Evolutionary conservation across 2,797 vertebrate species (phyloP).

Genomic region (Coccyzus lansbergi): DNA sequence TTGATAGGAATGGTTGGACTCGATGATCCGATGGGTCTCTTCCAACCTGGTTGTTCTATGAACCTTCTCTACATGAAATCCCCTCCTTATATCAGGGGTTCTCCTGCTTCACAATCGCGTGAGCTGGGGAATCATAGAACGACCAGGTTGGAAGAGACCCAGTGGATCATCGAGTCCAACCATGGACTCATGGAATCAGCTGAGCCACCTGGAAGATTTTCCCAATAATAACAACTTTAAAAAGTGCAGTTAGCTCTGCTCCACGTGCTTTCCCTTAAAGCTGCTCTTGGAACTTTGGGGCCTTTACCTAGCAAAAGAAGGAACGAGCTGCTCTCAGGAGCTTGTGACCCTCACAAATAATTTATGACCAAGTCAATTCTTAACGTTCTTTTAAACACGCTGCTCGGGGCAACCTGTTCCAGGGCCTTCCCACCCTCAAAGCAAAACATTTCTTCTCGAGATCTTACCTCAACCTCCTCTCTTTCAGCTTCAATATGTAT

Average conservation of each 20-base stretch:
- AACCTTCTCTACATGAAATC: background rate
- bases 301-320: background rate
- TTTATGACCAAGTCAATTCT: background rate
- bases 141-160: too few relatives aligned
- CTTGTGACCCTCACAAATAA: background rate
- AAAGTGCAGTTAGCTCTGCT: too few relatives aligned
- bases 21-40: too few relatives aligned
- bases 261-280: accelerated
- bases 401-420: too few relatives aligned
- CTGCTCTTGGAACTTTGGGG: background rate
- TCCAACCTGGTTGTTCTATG: too few relatives aligned
- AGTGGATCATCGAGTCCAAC: too few relatives aligned
- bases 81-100: background rate
- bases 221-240: background rate
- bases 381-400: background rate
- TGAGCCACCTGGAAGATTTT: background rate
- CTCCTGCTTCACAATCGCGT: background rate
- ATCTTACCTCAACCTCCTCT: too few relatives aligned
- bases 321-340: background rate
- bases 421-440: too few relatives aligned
- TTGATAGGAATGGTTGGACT: too few relatives aligned
- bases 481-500: too few relatives aligned
- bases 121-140: background rate
- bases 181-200: too few relatives aligned
- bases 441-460: too few relatives aligned